Evolutionary conservation across 2,888 invertebrate genomes (phyloP).

Genomic region (Anthrax anthrax): DNA sequence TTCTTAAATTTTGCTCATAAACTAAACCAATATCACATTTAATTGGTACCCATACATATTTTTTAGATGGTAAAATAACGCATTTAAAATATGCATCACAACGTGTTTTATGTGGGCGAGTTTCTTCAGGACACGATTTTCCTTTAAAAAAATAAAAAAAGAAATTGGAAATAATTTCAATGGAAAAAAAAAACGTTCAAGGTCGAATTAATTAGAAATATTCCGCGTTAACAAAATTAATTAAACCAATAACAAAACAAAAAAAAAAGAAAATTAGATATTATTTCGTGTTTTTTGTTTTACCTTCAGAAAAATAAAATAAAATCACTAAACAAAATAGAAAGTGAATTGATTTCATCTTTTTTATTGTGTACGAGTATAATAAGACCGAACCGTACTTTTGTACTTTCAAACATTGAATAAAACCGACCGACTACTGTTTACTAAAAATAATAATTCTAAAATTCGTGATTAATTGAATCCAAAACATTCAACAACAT

Average conservation of each 20-base stretch:
- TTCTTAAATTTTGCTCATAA: conserved; percentile 27
- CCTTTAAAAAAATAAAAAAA: conserved; percentile 15
- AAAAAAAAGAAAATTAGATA: background rate
- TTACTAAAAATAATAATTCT: too few species aligned
- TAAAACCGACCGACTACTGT: too few species aligned
- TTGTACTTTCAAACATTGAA: too few species aligned
- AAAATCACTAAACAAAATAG: background rate
- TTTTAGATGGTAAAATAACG: conserved; percentile 21
- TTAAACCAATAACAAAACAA: too few species aligned
- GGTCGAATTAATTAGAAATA: background rate
- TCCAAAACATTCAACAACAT: too few species aligned
- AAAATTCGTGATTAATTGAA: too few species aligned
- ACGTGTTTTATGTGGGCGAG: conserved; percentile 28
- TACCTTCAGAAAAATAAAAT: conserved; percentile 5
- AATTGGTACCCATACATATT: conserved; percentile 29
- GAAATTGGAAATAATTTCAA: too few species aligned
- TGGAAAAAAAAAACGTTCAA: too few species aligned
- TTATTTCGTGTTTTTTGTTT: background rate
- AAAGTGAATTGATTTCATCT: background rate
- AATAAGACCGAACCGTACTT: too few species aligned
- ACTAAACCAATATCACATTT: conserved; percentile 29
- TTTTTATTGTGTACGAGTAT: too few species aligned
- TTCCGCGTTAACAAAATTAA: background rate
- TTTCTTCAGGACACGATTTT: conserved; percentile 30
- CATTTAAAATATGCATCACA: conserved; percentile 32